Conservation (phyloP, 2,888 invertebrate species). For the Steromphala cineraria region DNA sequence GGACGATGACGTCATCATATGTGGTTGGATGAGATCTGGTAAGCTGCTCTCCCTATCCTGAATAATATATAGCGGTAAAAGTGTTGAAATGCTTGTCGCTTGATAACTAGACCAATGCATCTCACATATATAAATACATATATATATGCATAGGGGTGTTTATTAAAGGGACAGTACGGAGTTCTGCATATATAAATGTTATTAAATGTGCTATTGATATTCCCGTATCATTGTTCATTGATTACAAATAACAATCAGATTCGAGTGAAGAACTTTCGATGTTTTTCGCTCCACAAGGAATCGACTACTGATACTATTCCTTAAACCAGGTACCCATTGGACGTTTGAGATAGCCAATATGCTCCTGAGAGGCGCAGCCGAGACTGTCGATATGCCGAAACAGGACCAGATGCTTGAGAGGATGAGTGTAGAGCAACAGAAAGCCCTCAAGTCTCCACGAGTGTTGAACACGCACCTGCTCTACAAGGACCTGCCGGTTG, state of each 20-base stretch:
- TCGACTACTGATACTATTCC: neutral
- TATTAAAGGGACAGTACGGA: too few species aligned
- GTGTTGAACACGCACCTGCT: neutral
- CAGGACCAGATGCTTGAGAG: neutral
- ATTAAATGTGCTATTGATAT: too few species aligned
- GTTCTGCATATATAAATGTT: too few species aligned
- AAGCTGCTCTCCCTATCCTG: neutral
- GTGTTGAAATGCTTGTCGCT: too few species aligned
- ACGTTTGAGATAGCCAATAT: neutral
- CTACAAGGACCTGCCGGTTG: neutral
- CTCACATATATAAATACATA: too few species aligned
- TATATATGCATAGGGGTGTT: too few species aligned
- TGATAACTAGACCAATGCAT: too few species aligned
- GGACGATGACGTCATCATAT: neutral
- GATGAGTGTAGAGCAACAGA: neutral
- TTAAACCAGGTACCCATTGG: neutral
- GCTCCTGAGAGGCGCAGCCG: neutral
- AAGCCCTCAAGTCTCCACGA: neutral
- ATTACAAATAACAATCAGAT: too few species aligned
- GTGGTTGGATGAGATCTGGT: slow-evolving; percentile 1
- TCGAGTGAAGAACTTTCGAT: too few species aligned
- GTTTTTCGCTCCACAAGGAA: neutral
- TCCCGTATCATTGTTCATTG: too few species aligned
- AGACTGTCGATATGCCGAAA: neutral
- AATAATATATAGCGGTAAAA: too few species aligned